phyloP scores from a whole-genome alignment of 2,888 invertebrate species.

The Cryptus viduatorius region DNA sequence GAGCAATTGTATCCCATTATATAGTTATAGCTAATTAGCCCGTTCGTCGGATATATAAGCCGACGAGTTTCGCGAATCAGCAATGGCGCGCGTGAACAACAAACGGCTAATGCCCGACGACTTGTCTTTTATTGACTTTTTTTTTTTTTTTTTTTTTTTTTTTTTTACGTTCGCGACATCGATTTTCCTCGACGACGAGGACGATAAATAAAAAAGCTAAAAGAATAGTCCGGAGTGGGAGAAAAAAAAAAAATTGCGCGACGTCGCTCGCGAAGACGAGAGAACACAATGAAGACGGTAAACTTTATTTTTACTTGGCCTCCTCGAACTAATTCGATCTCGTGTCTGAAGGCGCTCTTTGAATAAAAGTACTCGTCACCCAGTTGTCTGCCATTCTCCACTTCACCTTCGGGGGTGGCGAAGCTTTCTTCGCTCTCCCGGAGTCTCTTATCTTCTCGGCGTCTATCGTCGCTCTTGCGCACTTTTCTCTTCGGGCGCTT shows the following conservation, averaged over 20 bases:
- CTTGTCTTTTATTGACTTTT: no score
- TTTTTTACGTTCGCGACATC: not conserved
- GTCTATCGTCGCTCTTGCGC: constrained; percentile 15
- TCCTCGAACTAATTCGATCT: constrained; percentile 75
- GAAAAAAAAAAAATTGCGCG: constrained; percentile 1
- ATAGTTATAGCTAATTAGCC: constrained; percentile 10
- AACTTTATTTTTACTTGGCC: constrained; percentile 74
- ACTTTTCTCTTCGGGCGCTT: constrained; percentile 29
- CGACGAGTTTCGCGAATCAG: not conserved
- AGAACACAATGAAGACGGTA: constrained; percentile 27
- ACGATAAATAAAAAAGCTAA: constrained; percentile 24
- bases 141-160: not conserved
- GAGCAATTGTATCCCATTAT: constrained; percentile 12
- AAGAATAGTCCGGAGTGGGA: constrained; percentile 16
- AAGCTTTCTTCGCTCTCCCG: constrained; percentile 34
- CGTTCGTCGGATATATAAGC: not conserved
- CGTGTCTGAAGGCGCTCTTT: constrained; percentile 71
- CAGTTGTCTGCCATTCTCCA: constrained; percentile 39
- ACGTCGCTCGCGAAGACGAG: not conserved
- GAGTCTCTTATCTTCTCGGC: constrained; percentile 33
- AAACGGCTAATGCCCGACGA: no score
- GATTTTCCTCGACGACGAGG: constrained; percentile 9
- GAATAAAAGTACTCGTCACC: constrained; percentile 73
- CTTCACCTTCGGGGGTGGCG: not conserved
- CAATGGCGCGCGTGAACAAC: no score